Conservation (phyloP, 2,113 vertebrate species). For the Electrona antarctica region DNA sequence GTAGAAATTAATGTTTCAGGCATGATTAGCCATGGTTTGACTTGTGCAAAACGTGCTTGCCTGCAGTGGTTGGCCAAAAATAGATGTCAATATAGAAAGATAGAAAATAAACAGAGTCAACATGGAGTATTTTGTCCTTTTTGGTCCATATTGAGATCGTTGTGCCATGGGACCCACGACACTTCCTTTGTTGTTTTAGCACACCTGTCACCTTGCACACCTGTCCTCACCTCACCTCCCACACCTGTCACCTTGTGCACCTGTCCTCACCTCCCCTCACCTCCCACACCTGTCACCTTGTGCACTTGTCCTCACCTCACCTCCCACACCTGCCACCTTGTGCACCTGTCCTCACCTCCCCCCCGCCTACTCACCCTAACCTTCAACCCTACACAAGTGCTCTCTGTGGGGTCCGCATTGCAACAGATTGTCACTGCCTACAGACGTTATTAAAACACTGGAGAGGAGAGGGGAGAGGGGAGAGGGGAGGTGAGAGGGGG, state of each 20-base stretch:
- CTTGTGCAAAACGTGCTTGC: no score
- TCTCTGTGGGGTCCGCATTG: not conserved
- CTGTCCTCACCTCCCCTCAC: not conserved
- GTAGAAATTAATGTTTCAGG: no score
- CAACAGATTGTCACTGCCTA: not conserved
- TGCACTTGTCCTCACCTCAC: not conserved
- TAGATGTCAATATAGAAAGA: no score
- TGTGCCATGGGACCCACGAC: conserved; percentile 41
- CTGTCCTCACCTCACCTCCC: conserved; percentile 14
- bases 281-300: not conserved
- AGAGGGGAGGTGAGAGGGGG: not conserved
- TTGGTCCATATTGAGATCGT: conserved; percentile 16
- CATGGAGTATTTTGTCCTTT: not conserved
- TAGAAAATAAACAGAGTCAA: not conserved
- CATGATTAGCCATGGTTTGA: no score
- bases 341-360: not conserved
- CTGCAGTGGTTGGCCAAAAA: no score
- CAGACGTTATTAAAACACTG: conserved; percentile 13
- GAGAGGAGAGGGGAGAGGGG: not conserved
- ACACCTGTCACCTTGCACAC: conserved; percentile 11
- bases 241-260: not conserved
- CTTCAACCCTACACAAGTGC: not conserved
- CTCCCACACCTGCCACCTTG: conserved; percentile 7
- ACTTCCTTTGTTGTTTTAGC: conserved; percentile 25
- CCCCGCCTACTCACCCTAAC: not conserved